These are phyloP conservation scores for Xylota segnis DNA, from an alignment of 2,888 invertebrate species.

Conservation along the genomic window DNA sequence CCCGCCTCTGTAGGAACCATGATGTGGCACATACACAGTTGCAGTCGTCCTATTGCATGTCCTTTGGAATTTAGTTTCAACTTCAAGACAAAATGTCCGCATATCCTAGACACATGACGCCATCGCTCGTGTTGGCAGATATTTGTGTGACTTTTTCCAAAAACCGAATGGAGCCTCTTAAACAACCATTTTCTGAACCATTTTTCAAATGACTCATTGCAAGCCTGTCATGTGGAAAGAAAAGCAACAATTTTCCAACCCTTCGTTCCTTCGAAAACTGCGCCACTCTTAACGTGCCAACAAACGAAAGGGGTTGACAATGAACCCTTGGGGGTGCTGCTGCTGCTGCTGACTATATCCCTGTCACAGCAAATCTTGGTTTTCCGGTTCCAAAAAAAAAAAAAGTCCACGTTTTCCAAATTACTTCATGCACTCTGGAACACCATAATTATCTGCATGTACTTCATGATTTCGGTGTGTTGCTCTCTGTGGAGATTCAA, in stretches of 20 bases:
- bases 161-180: neutral
- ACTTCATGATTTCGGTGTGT: constrained; percentile 35
- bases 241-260: constrained; percentile 66
- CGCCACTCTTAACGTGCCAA: constrained; percentile 27
- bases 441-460: constrained; percentile 32
- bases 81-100: constrained; percentile 5
- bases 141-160: neutral
- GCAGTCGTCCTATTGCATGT: constrained; percentile 9
- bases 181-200: constrained; percentile 10
- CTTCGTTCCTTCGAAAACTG: constrained; percentile 44
- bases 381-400: constrained; percentile 27
- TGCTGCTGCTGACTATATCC: constrained; percentile 9
- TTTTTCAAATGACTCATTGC: constrained; percentile 53
- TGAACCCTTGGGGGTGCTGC: constrained; percentile 19
- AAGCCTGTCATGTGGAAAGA: constrained; percentile 17
- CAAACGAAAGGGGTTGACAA: constrained; percentile 19
- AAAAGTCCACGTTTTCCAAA: constrained; percentile 39
- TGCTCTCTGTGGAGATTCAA: constrained; percentile 25
- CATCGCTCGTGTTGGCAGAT: constrained; percentile 20
- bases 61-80: neutral
- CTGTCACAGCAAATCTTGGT: constrained; percentile 19
- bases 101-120: neutral
- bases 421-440: constrained; percentile 32
- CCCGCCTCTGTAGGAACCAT: neutral
- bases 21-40: neutral